phyloP scores from a whole-genome alignment of 2,797 vertebrate genomes.

The Anniella stebbinsi region DNA sequence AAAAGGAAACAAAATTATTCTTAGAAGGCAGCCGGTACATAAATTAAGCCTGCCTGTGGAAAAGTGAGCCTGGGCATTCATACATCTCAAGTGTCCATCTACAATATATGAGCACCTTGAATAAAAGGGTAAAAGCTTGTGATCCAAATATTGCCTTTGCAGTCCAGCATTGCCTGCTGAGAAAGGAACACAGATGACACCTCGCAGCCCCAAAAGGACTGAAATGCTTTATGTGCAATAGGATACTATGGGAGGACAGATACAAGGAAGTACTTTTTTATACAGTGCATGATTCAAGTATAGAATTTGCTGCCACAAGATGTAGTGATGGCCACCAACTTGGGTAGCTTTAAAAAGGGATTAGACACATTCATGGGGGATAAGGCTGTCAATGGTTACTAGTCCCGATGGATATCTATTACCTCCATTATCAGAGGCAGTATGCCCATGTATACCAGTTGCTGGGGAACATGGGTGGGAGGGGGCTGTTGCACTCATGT shows the following conservation, averaged over 20 bases:
- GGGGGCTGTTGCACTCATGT: too few species aligned
- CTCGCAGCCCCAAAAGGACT: background rate
- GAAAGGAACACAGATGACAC: background rate
- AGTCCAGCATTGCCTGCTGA: background rate
- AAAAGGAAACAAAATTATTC: slow-evolving; percentile 24
- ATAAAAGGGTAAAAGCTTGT: slow-evolving; percentile 12
- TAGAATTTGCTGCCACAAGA: too few species aligned
- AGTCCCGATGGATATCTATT: too few species aligned
- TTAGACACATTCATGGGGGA: too few species aligned
- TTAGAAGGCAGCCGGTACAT: slow-evolving; percentile 8
- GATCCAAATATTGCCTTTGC: background rate
- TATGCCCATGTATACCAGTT: too few species aligned
- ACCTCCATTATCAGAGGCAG: too few species aligned
- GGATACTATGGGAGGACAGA: background rate
- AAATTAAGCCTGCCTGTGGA: slow-evolving; percentile 31
- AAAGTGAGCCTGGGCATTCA: slow-evolving; percentile 31
- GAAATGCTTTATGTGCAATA: background rate
- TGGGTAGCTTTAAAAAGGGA: too few species aligned
- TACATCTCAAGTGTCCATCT: background rate
- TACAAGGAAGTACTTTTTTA: too few species aligned
- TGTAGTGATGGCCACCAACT: too few species aligned
- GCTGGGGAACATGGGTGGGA: too few species aligned
- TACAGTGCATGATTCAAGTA: too few species aligned
- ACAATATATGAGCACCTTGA: background rate
- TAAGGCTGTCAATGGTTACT: too few species aligned